These are phyloP conservation scores for Gisinianus flammeolus DNA, from an alignment of 2,888 invertebrate species.

Conservation along the genomic window DNA sequence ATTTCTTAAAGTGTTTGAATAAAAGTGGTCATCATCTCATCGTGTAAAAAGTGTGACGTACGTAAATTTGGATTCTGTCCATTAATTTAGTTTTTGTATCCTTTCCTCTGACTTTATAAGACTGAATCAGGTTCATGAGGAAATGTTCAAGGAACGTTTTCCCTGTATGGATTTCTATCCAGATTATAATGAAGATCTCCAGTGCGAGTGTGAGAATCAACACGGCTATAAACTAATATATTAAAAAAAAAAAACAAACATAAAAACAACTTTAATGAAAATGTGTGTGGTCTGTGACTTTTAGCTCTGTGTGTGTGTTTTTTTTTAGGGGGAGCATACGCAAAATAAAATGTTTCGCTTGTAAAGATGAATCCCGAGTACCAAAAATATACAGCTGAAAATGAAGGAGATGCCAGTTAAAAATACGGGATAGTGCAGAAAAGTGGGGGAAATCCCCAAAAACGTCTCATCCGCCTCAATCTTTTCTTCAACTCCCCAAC, in stretches of 20 bases:
- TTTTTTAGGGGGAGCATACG: not conserved
- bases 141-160: not conserved
- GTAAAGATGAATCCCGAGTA: not conserved
- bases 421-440: not conserved
- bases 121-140: not conserved
- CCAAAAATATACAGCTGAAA: not conserved
- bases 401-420: not conserved
- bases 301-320: not conserved
- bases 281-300: not conserved
- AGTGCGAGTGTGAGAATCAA: too few species aligned
- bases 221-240: too few species aligned
- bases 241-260: not conserved
- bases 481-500: not conserved
- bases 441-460: not conserved
- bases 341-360: not conserved
- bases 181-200: too few species aligned
- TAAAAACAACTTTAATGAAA: not conserved
- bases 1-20: too few species aligned
- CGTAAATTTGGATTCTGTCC: not conserved
- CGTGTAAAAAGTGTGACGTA: not conserved
- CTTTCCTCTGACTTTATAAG: not conserved
- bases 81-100: not conserved
- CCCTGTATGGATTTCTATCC: too few species aligned
- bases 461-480: not conserved
- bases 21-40: not conserved